Evolutionary conservation across 92 coral and sea anemone species (phyloP).

Genomic region (Phenganax stokvisi): DNA sequence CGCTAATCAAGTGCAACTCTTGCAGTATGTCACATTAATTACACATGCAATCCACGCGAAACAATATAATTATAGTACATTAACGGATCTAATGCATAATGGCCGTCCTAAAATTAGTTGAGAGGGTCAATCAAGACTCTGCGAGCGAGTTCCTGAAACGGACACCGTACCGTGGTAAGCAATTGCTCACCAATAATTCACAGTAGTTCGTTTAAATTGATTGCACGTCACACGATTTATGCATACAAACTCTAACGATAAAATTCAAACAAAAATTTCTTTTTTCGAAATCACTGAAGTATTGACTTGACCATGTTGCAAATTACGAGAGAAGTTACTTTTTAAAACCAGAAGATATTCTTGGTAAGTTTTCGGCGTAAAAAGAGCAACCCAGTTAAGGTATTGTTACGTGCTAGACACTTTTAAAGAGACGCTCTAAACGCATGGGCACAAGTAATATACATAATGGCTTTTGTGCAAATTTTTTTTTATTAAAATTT

Average conservation of each 20-base stretch:
- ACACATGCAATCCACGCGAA: slow-evolving; percentile 11
- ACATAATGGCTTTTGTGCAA: slow-evolving; percentile 4
- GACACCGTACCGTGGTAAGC: neutral
- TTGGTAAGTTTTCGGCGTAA: neutral
- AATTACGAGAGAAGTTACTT: neutral
- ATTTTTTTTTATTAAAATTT: neutral
- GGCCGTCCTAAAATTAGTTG: neutral
- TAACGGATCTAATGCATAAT: neutral
- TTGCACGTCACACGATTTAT: neutral
- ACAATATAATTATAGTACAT: slow-evolving; percentile 6
- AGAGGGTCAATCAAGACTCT: neutral
- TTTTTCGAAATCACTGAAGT: neutral
- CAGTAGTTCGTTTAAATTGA: neutral
- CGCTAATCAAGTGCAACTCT: neutral
- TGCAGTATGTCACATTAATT: neutral
- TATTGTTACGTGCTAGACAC: neutral
- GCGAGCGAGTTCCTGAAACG: neutral
- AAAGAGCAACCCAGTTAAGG: neutral
- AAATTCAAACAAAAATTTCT: neutral
- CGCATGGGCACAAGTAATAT: neutral
- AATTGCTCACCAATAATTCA: neutral
- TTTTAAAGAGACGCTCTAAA: slow-evolving; percentile 1
- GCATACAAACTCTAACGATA: neutral
- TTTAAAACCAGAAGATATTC: neutral
- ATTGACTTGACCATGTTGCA: neutral